Percentiles rank a stretch among this genome's conserved stretches.
These are phyloP conservation scores for Poecilia velifera DNA, from an alignment of 2,797 vertebrate genomes.

Conservation along the genomic window DNA sequence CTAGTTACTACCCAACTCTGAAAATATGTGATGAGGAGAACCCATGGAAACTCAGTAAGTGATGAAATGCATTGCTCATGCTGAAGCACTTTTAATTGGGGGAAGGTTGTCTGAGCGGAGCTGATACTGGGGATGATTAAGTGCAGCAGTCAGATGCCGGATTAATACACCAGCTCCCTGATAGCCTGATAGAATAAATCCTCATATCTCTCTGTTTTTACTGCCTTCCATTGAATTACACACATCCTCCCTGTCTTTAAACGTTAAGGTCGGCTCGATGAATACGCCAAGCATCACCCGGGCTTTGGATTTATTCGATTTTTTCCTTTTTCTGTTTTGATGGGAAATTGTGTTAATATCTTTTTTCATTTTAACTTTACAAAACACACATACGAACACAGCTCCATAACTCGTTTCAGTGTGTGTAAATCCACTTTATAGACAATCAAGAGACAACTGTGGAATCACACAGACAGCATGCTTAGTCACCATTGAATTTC, in stretches of 20 bases:
- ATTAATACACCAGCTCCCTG: slow-evolving; percentile 33
- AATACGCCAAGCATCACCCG: background rate
- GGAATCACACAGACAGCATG: slow-evolving; percentile 41
- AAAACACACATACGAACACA: background rate
- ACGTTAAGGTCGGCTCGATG: background rate
- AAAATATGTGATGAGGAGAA: slow-evolving; percentile 19
- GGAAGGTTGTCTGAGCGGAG: slow-evolving; percentile 54
- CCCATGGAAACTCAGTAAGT: slow-evolving; percentile 45
- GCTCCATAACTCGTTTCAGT: slow-evolving; percentile 9
- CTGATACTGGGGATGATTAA: slow-evolving; percentile 58
- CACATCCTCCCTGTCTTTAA: background rate
- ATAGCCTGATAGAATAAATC: background rate
- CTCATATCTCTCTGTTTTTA: slow-evolving; percentile 1
- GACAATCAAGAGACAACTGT: slow-evolving; percentile 22
- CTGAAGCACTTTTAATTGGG: slow-evolving; percentile 37
- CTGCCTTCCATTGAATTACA: slow-evolving; percentile 5
- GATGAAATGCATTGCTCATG: slow-evolving; percentile 39
- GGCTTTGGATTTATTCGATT: background rate
- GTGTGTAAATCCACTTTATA: slow-evolving; percentile 19
- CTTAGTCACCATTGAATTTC: slow-evolving; percentile 45
- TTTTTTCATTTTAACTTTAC: background rate
- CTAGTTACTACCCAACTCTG: too few species aligned
- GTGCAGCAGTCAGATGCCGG: slow-evolving; percentile 50
- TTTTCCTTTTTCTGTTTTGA: background rate
- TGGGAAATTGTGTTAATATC: background rate